These are phyloP conservation scores for Chaetoderma sp. DNA, from an alignment of 2,888 invertebrate species.

Conservation along the genomic window DNA sequence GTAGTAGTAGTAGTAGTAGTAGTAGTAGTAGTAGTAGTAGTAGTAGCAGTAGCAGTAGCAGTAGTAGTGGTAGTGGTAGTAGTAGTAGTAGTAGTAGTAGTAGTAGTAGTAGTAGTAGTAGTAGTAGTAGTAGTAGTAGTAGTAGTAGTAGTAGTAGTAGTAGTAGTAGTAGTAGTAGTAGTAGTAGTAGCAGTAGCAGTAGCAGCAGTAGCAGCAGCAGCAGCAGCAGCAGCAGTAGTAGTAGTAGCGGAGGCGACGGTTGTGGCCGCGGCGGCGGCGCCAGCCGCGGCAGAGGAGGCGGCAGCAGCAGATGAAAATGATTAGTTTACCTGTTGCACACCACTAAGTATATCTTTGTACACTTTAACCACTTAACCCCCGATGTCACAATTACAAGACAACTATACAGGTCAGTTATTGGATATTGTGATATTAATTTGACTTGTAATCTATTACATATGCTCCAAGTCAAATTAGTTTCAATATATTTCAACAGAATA, in stretches of 20 bases:
- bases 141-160: conserved; percentile 21
- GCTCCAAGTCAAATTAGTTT: too few relatives aligned
- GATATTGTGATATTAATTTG: too few relatives aligned
- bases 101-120: conserved; percentile 21
- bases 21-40: conserved; percentile 14
- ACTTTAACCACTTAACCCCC: too few relatives aligned
- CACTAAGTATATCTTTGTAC: too few relatives aligned
- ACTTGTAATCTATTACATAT: too few relatives aligned
- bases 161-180: conserved; percentile 12
- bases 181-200: conserved; percentile 15
- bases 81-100: conserved; percentile 18
- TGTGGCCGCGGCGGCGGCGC: conserved; percentile 4
- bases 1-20: conserved; percentile 10
- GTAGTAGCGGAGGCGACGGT: conserved; percentile 12
- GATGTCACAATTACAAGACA: too few relatives aligned
- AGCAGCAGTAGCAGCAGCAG: conserved; percentile 16
- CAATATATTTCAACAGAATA: too few relatives aligned
- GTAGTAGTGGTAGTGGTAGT: conserved; percentile 16
- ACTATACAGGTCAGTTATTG: too few relatives aligned
- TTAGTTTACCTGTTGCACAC: too few relatives aligned
- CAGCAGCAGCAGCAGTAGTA: conserved; percentile 14
- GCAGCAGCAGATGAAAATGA: conserved; percentile 10
- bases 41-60: conserved; percentile 20
- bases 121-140: conserved; percentile 18
- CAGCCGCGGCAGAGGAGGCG: conserved; percentile 2